Conservation (phyloP, 2,888 invertebrate genomes). For the Amiota communis region DNA sequence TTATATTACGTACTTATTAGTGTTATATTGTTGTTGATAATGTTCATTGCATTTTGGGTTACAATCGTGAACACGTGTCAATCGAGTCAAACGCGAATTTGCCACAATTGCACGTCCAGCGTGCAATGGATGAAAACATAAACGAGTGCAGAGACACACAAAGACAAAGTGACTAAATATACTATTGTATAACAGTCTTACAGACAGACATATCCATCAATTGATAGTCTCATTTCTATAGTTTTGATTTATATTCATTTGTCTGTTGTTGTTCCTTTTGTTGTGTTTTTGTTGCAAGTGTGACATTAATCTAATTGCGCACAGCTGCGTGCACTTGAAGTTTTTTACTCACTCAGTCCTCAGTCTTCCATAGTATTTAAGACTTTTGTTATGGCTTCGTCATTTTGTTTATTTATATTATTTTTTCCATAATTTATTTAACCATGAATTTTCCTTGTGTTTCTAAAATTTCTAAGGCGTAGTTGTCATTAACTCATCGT, state of each 20-base stretch:
- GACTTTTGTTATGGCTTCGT: too few relatives aligned
- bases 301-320: slow-evolving; percentile 62
- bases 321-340: slow-evolving; percentile 62
- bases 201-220: too few relatives aligned
- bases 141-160: too few relatives aligned
- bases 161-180: too few relatives aligned
- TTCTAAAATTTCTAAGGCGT: too few relatives aligned
- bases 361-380: too few relatives aligned
- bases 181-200: too few relatives aligned
- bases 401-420: too few relatives aligned
- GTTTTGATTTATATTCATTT: slow-evolving; percentile 20
- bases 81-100: slow-evolving; percentile 55
- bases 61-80: slow-evolving; percentile 55
- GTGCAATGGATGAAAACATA: not conserved
- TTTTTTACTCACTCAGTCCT: slow-evolving; percentile 36
- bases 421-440: too few relatives aligned
- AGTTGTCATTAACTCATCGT: too few relatives aligned
- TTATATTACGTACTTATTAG: not conserved
- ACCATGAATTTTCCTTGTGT: too few relatives aligned
- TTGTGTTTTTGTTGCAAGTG: not conserved
- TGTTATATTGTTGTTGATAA: not conserved
- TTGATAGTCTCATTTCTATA: not conserved
- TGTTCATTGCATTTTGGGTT: not conserved
- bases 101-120: slow-evolving; percentile 52
- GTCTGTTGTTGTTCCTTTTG: not conserved